These are phyloP conservation scores for Tenualosa thibaudeaui DNA, from an alignment of 2,797 vertebrate genomes.

Conservation along the genomic window DNA sequence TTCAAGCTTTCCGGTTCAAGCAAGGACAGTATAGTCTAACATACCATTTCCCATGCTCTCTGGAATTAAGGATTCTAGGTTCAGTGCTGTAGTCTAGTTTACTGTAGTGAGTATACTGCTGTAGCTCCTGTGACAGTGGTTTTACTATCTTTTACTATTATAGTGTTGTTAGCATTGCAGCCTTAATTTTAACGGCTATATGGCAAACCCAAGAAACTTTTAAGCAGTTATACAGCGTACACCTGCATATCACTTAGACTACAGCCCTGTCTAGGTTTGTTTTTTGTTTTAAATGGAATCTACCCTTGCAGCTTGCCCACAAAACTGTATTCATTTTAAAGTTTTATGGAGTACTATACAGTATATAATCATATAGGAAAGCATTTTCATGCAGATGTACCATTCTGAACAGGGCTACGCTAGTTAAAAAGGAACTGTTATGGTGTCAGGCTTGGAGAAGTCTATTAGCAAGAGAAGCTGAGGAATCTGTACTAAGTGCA, in stretches of 20 bases:
- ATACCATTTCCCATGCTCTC: neutral
- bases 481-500: neutral
- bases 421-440: neutral
- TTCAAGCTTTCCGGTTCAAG: neutral
- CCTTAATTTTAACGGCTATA: no score
- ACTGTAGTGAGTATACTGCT: no score
- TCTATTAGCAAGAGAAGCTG: neutral
- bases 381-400: neutral
- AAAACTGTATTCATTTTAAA: neutral
- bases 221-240: no score
- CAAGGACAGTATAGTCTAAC: neutral
- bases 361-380: neutral
- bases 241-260: no score
- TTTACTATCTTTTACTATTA: no score
- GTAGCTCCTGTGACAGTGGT: no score
- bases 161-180: no score
- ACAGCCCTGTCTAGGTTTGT: neutral
- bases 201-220: no score
- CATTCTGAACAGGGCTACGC: neutral
- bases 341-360: neutral
- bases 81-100: no score
- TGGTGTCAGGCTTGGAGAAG: neutral
- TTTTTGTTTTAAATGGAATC: constrained; percentile 2
- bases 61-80: neutral
- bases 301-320: neutral